Conservation (phyloP, 2,797 vertebrate genomes). For the Acanthis flammea region DNA sequence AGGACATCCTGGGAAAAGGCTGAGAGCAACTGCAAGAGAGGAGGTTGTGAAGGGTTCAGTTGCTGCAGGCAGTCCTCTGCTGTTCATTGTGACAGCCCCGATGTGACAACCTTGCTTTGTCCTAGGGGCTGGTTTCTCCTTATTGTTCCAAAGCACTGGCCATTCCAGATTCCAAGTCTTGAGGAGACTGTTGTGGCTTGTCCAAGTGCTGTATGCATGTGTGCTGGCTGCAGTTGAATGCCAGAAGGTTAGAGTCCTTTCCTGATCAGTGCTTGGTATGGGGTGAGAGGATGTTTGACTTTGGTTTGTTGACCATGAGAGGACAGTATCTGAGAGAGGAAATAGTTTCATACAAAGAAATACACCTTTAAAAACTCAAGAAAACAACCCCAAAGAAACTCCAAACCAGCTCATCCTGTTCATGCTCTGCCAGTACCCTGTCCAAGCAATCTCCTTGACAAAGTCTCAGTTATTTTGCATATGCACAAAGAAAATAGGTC, state of each 20-base stretch:
- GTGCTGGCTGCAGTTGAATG: neutral
- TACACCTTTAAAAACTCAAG: neutral
- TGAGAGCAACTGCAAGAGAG: neutral
- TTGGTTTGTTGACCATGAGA: neutral
- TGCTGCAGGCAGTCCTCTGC: accelerated
- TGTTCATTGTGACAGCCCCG: accelerated
- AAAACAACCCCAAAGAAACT: neutral
- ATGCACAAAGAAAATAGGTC: neutral
- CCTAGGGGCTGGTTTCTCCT: neutral
- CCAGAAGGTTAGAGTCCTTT: neutral
- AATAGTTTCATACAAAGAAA: neutral
- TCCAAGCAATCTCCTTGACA: neutral
- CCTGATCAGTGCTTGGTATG: neutral
- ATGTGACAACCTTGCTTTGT: neutral
- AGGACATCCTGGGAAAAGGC: neutral
- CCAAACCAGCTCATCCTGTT: neutral
- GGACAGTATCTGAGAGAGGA: neutral
- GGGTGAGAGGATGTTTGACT: neutral
- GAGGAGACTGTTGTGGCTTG: neutral
- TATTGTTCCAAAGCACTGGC: neutral
- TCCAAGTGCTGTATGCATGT: neutral
- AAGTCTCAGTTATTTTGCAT: neutral
- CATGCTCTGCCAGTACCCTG: neutral
- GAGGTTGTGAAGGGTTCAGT: neutral
- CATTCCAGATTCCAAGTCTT: neutral